phyloP scores from a whole-genome alignment of 2,797 vertebrate species.

The Potorous gilbertii region DNA sequence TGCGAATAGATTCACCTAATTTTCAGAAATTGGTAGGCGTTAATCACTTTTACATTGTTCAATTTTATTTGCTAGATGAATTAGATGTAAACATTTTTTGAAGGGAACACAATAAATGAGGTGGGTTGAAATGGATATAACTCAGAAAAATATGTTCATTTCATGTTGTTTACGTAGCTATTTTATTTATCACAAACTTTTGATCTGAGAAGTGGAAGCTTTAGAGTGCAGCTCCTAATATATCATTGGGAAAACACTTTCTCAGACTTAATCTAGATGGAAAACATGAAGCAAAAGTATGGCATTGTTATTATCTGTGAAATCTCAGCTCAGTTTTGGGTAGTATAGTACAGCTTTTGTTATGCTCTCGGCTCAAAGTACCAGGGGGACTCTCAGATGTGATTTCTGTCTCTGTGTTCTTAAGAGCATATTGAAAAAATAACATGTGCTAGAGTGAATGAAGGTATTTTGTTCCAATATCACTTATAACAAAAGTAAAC shows the following conservation, averaged over 20 bases:
- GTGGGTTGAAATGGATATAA: not conserved
- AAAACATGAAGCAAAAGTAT: constrained; percentile 66
- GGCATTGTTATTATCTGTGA: constrained; percentile 66
- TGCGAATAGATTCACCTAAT: not conserved
- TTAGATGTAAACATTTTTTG: constrained; percentile 1
- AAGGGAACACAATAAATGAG: constrained; percentile 8
- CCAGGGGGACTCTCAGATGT: constrained; percentile 71
- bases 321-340: constrained; percentile 71
- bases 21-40: not conserved
- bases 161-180: constrained; percentile 41
- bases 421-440: constrained; percentile 52
- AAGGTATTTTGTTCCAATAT: constrained; percentile 65
- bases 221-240: constrained; percentile 45
- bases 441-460: constrained; percentile 43
- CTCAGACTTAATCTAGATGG: constrained; percentile 64
- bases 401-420: constrained; percentile 74
- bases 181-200: constrained; percentile 47
- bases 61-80: not conserved
- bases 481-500: constrained; percentile 64
- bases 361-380: constrained; percentile 70
- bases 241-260: constrained; percentile 62
- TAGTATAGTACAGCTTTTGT: constrained; percentile 71
- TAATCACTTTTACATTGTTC: not conserved
- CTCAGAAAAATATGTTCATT: constrained; percentile 22
- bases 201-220: constrained; percentile 40